These are phyloP conservation scores for Meloe dianella DNA, from an alignment of 2,888 invertebrate genomes.

Conservation along the genomic window DNA sequence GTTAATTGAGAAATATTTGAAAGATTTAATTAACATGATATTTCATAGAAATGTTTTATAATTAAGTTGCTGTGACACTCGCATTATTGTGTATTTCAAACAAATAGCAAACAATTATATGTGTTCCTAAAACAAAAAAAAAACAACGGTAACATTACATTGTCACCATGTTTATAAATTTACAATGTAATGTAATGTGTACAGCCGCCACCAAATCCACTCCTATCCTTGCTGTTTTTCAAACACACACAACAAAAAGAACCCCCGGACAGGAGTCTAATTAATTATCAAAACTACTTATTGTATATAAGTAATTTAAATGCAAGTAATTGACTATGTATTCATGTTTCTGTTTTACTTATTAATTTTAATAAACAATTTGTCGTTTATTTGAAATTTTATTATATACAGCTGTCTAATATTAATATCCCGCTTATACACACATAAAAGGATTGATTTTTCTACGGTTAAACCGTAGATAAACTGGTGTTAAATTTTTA, in stretches of 20 bases:
- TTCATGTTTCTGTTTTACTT: conserved; percentile 62
- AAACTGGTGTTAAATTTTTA: conserved; percentile 28
- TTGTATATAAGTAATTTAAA: conserved; percentile 58
- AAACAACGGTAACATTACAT: conserved; percentile 53
- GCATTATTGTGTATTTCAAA: conserved; percentile 28
- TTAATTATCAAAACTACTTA: conserved; percentile 49
- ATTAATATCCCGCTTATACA: not conserved
- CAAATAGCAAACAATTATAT: conserved; percentile 39
- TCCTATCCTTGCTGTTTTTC: conserved; percentile 43
- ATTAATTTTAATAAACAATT: conserved; percentile 62
- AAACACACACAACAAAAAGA: not conserved
- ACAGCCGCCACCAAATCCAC: conserved; percentile 47
- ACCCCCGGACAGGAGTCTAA: conserved; percentile 48
- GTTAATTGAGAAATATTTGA: not conserved
- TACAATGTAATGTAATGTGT: conserved; percentile 52
- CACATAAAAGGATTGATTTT: conserved; percentile 39
- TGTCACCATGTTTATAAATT: conserved; percentile 51
- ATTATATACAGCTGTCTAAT: conserved; percentile 14
- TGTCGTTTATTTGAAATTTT: conserved; percentile 54
- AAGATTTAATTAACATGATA: conserved; percentile 15
- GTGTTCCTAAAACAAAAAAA: conserved; percentile 47
- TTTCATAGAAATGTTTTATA: conserved; percentile 20
- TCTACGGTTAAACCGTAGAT: conserved; percentile 33
- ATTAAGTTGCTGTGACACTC: conserved; percentile 39
- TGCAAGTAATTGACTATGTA: conserved; percentile 57